phyloP scores from a whole-genome alignment of 2,888 invertebrate species.

The Tetranychus piercei region DNA sequence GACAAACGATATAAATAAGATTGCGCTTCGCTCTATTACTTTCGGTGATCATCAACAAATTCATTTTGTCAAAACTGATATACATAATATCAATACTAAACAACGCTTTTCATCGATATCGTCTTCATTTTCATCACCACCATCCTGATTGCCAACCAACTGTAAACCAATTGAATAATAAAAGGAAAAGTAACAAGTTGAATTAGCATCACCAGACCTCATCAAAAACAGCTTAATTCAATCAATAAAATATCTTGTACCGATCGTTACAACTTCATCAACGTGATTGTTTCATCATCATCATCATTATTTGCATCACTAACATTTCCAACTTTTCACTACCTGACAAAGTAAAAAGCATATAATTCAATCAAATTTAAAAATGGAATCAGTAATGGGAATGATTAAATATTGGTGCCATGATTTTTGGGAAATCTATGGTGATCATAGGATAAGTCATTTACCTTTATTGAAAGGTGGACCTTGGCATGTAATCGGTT shows the following conservation, averaged over 20 bases:
- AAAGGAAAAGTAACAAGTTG: neutral
- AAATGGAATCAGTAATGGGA: neutral
- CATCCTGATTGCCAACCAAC: neutral
- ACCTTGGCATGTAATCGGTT: conserved; percentile 25
- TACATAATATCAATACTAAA: too few species aligned
- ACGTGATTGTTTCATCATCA: neutral
- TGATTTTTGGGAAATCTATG: conserved; percentile 18
- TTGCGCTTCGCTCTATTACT: neutral
- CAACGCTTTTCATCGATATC: neutral
- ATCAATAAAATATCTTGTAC: neutral
- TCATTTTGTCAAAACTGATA: neutral
- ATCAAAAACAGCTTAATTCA: neutral
- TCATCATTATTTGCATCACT: neutral
- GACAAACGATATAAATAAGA: neutral
- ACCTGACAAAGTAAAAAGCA: too few species aligned
- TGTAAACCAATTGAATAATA: neutral
- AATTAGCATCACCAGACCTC: neutral
- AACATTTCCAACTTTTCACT: too few species aligned
- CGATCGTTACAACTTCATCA: neutral
- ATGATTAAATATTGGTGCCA: conserved; percentile 12
- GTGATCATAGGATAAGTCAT: conserved; percentile 16
- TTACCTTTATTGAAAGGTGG: conserved; percentile 21
- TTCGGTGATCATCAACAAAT: neutral
- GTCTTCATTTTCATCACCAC: neutral
- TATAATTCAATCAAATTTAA: neutral